Conservation (phyloP, 2,797 vertebrate genomes). For the Siniperca scherzeri region DNA sequence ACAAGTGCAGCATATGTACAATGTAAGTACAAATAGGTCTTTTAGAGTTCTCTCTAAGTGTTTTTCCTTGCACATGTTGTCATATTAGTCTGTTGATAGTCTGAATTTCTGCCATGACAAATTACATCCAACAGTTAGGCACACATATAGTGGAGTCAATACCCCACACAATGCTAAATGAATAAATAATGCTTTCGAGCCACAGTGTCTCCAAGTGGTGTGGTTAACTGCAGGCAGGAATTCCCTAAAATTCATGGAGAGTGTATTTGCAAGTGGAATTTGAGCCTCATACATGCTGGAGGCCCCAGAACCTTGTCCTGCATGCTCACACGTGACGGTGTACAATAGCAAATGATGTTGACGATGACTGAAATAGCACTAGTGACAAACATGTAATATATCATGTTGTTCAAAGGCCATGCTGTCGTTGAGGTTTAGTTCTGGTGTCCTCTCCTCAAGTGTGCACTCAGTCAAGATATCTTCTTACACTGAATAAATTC, state of each 20-base stretch:
- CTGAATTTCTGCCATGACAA: background rate
- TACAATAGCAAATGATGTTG: slow-evolving; percentile 56
- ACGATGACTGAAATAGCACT: slow-evolving; percentile 70
- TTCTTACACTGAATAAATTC: slow-evolving; percentile 66
- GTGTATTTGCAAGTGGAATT: slow-evolving; percentile 31
- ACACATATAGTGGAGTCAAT: slow-evolving; percentile 10
- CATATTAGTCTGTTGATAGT: background rate
- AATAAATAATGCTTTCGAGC: slow-evolving; percentile 33
- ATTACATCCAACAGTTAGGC: background rate
- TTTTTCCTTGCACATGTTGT: slow-evolving; percentile 1
- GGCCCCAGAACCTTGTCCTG: slow-evolving; percentile 35
- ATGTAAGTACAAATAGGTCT: background rate
- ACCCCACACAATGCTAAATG: background rate
- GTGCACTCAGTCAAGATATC: slow-evolving; percentile 61
- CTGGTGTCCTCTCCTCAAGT: slow-evolving; percentile 49
- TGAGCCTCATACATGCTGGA: slow-evolving; percentile 15
- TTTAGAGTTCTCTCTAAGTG: background rate
- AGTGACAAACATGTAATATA: slow-evolving; percentile 61
- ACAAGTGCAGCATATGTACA: slow-evolving; percentile 4
- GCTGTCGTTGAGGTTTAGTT: slow-evolving; percentile 51
- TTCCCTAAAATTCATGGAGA: slow-evolving; percentile 16
- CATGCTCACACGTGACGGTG: slow-evolving; percentile 60
- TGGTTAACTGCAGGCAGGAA: slow-evolving; percentile 8
- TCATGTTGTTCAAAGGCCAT: slow-evolving; percentile 59
- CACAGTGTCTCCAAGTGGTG: slow-evolving; percentile 3